Percentiles rank a stretch among this genome's conserved stretches.
Conservation (phyloP, 2,113 vertebrate species). For the Pungitius pungitius region DNA sequence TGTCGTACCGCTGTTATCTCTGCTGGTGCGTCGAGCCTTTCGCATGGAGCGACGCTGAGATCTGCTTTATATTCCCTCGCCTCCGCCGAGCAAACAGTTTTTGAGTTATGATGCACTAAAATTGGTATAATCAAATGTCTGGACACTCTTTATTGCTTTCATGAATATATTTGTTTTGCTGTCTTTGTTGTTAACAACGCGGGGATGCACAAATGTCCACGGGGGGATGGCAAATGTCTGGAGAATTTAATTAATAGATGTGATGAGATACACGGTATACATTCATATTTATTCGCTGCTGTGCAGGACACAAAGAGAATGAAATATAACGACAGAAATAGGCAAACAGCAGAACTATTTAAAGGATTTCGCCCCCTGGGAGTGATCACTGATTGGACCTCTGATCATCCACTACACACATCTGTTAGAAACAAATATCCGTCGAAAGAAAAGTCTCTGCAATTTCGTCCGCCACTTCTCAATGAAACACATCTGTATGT, state of each 20-base stretch:
- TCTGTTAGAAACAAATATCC: slow-evolving; percentile 24
- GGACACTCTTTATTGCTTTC: slow-evolving; percentile 46
- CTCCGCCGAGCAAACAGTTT: slow-evolving; percentile 7
- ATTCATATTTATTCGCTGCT: slow-evolving; percentile 6
- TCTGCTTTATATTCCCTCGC: background rate
- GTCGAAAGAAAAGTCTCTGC: slow-evolving; percentile 11
- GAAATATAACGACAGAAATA: slow-evolving; percentile 28
- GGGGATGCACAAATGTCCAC: slow-evolving; percentile 32
- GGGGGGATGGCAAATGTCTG: slow-evolving; percentile 23
- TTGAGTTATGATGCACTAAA: slow-evolving; percentile 43
- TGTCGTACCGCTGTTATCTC: slow-evolving; percentile 26
- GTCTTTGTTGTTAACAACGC: slow-evolving; percentile 41
- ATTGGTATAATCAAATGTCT: slow-evolving; percentile 46
- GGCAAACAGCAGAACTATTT: slow-evolving; percentile 32
- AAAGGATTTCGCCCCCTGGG: slow-evolving; percentile 26
- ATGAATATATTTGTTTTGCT: slow-evolving; percentile 37
- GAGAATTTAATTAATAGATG: slow-evolving; percentile 45
- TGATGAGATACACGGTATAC: slow-evolving; percentile 2
- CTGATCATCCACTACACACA: slow-evolving; percentile 7
- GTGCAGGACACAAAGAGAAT: slow-evolving; percentile 12
- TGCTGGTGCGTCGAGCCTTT: slow-evolving; percentile 21
- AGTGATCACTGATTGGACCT: slow-evolving; percentile 21
- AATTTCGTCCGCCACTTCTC: slow-evolving; percentile 8
- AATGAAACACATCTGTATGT: slow-evolving; percentile 16
- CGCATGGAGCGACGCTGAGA: background rate